Conservation (phyloP, 2,113 vertebrate species). For the Eublepharis macularius region DNA sequence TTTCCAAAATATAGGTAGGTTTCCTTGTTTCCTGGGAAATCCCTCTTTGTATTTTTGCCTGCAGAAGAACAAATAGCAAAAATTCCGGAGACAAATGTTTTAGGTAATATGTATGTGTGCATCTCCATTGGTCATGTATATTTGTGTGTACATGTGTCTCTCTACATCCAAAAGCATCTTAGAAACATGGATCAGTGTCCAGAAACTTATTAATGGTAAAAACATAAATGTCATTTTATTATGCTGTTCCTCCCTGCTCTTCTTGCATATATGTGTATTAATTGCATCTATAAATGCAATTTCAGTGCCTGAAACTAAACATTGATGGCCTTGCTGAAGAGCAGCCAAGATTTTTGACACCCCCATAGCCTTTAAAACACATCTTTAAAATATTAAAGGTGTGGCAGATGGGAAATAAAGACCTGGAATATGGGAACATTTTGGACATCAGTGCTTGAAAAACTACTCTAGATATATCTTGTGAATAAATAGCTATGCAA, state of each 20-base stretch:
- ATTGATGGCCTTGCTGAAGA: constrained; percentile 40
- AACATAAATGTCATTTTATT: not conserved
- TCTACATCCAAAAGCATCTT: not conserved
- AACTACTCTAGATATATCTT: not conserved
- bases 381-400: constrained; percentile 16
- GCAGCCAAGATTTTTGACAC: not conserved
- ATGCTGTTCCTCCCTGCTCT: not conserved
- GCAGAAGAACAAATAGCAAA: constrained; percentile 50
- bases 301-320: constrained; percentile 25
- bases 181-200: not conserved
- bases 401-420: not conserved
- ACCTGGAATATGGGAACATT: not conserved
- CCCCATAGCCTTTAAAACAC: constrained; percentile 1
- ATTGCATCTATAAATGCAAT: not conserved
- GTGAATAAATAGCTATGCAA: constrained; percentile 38
- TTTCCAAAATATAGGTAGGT: constrained; percentile 49
- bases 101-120: constrained; percentile 32
- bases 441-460: not conserved
- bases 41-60: constrained; percentile 53
- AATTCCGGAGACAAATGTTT: constrained; percentile 16
- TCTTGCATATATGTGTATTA: not conserved
- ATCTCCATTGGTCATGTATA: not conserved
- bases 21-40: constrained; percentile 32
- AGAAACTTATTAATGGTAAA: not conserved
- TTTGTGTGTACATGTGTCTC: not conserved